phyloP scores from a whole-genome alignment of 2,888 invertebrate genomes.

The Sycophila texana region DNA sequence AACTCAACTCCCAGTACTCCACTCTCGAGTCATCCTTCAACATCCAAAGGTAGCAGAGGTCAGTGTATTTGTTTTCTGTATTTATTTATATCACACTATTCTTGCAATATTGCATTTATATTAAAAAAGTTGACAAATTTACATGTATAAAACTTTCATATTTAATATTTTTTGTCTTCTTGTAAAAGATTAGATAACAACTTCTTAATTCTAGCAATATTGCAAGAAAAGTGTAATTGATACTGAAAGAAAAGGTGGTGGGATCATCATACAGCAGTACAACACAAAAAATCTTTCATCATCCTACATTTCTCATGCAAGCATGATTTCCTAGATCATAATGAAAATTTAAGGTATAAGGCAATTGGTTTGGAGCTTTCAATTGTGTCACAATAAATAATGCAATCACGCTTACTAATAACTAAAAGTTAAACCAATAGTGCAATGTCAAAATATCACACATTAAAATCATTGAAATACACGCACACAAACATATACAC shows the following conservation, averaged over 20 bases:
- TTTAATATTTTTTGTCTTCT: no score
- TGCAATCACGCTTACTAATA: conserved; percentile 39
- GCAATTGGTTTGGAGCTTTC: conserved; percentile 45
- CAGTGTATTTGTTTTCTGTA: conserved; percentile 60
- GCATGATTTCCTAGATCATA: conserved; percentile 50
- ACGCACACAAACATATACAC: conserved; percentile 46
- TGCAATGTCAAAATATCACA: conserved; percentile 30
- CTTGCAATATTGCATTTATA: conserved; percentile 30
- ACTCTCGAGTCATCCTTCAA: conserved; percentile 72
- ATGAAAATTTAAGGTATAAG: conserved; percentile 35
- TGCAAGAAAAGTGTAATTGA: conserved; percentile 53
- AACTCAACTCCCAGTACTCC: conserved; percentile 64
- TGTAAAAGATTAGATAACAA: conserved; percentile 4
- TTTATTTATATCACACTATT: not conserved
- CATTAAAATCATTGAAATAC: conserved; percentile 6
- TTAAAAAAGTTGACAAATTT: not conserved
- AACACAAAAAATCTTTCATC: conserved; percentile 47
- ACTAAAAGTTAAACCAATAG: conserved; percentile 38
- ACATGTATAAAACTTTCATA: not conserved
- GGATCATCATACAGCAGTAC: conserved; percentile 31
- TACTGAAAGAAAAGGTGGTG: conserved; percentile 35
- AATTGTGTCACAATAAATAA: conserved; percentile 8
- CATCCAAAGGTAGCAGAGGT: conserved; percentile 73
- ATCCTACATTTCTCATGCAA: conserved; percentile 44
- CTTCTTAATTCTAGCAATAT: conserved; percentile 42